These are phyloP conservation scores for Chelonia mydas DNA, from an alignment of 2,797 vertebrate species.

Conservation along the genomic window DNA sequence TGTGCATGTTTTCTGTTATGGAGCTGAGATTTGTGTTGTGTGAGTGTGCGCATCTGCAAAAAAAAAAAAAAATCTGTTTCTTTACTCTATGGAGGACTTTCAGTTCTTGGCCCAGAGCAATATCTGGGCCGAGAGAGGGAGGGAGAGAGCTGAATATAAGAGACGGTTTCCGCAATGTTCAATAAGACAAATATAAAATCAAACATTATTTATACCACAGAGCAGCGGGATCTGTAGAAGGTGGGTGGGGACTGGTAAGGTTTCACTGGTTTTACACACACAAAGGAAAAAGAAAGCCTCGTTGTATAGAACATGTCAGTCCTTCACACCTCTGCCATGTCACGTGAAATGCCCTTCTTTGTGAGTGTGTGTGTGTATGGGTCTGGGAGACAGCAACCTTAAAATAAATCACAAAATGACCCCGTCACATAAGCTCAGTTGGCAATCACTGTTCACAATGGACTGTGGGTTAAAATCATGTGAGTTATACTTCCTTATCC, in stretches of 20 bases:
- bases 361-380: not conserved
- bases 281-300: not conserved
- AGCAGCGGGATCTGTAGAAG: not conserved
- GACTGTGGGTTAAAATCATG: rapidly evolving
- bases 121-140: not conserved
- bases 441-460: not conserved
- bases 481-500: rapidly evolving
- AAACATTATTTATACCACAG: not conserved
- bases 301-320: rapidly evolving
- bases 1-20: constrained; percentile 5
- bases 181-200: constrained; percentile 8
- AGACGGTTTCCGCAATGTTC: not conserved
- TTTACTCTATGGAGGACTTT: constrained; percentile 7
- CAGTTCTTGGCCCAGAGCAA: not conserved
- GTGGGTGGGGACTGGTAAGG: not conserved
- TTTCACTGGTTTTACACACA: not conserved
- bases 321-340: not conserved
- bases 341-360: not conserved
- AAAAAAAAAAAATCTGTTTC: constrained; percentile 32
- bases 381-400: not conserved
- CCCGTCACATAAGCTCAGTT: not conserved
- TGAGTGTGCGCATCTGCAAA: not conserved
- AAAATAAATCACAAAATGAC: not conserved
- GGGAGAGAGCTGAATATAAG: not conserved
- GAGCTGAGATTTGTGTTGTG: not conserved